These are phyloP conservation scores for Malthinus seriepunctatus DNA, from an alignment of 2,888 invertebrate species.

Conservation along the genomic window DNA sequence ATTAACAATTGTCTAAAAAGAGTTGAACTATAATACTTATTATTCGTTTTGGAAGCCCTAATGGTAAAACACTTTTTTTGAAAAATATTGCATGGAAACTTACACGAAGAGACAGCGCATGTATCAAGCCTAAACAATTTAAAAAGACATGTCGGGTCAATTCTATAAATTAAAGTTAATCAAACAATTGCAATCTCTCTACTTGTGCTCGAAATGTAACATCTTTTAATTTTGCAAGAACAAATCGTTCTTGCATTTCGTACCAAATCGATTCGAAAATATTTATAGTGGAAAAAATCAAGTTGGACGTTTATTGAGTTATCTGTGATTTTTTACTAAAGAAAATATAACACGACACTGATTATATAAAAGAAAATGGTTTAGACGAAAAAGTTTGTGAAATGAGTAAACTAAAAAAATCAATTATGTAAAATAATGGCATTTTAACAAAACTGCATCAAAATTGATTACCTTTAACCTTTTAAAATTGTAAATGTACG, in stretches of 20 bases:
- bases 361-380: no score
- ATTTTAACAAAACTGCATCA: neutral
- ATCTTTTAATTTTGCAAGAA: slow-evolving; percentile 22
- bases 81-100: neutral
- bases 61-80: no score
- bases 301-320: no score
- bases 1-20: no score
- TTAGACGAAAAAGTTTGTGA: no score
- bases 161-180: slow-evolving; percentile 36
- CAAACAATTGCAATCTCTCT: slow-evolving; percentile 32
- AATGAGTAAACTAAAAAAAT: neutral
- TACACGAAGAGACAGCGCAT: slow-evolving; percentile 16
- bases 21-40: no score
- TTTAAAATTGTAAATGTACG: neutral
- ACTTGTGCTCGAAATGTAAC: slow-evolving; percentile 13
- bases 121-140: slow-evolving; percentile 19
- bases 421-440: neutral
- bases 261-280: slow-evolving; percentile 2
- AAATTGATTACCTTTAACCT: slow-evolving; percentile 2
- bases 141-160: slow-evolving; percentile 32
- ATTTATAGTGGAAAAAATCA: no score
- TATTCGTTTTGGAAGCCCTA: no score
- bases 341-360: no score
- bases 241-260: slow-evolving; percentile 13
- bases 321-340: no score